Evolutionary conservation across 2,888 invertebrate genomes (phyloP).

Genomic region (Podabrus alpinus): DNA sequence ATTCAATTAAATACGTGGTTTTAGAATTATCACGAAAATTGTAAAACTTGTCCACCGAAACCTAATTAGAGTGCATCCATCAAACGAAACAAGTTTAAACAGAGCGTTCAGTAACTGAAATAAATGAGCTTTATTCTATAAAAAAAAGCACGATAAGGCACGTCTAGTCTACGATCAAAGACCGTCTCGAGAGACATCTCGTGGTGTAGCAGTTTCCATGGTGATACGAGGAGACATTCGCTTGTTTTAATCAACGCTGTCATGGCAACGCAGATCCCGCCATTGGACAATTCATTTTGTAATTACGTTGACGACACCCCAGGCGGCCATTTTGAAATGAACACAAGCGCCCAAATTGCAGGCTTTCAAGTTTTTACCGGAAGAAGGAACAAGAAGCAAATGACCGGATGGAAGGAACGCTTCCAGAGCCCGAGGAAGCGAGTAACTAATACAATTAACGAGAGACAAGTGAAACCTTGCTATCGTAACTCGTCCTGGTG

Average conservation of each 20-base stretch:
- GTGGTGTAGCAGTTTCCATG: slow-evolving; percentile 54
- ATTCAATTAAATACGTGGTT: background rate
- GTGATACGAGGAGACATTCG: slow-evolving; percentile 56
- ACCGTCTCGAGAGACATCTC: slow-evolving; percentile 49
- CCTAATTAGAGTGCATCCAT: slow-evolving; percentile 47
- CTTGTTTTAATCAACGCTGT: slow-evolving; percentile 59
- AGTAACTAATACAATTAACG: slow-evolving; percentile 59
- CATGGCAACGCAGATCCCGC: slow-evolving; percentile 59
- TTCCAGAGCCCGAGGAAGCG: slow-evolving; percentile 50
- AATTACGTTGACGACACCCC: slow-evolving; percentile 60
- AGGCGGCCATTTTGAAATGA: slow-evolving; percentile 59
- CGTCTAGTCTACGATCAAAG: slow-evolving; percentile 35
- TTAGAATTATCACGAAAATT: background rate
- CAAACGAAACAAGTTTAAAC: slow-evolving; percentile 45
- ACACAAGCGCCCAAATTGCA: slow-evolving; percentile 50
- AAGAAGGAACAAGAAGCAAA: slow-evolving; percentile 34
- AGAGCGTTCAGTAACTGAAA: slow-evolving; percentile 49
- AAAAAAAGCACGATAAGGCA: slow-evolving; percentile 45
- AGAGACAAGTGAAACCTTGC: slow-evolving; percentile 59
- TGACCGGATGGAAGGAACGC: slow-evolving; percentile 36
- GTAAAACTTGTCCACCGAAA: slow-evolving; percentile 17
- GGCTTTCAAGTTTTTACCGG: slow-evolving; percentile 40
- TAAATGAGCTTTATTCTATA: slow-evolving; percentile 47
- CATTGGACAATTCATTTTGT: slow-evolving; percentile 60
- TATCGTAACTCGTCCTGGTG: slow-evolving; percentile 55